phyloP scores from a whole-genome alignment of 2,888 invertebrate species.

The Callimorpha dominula region DNA sequence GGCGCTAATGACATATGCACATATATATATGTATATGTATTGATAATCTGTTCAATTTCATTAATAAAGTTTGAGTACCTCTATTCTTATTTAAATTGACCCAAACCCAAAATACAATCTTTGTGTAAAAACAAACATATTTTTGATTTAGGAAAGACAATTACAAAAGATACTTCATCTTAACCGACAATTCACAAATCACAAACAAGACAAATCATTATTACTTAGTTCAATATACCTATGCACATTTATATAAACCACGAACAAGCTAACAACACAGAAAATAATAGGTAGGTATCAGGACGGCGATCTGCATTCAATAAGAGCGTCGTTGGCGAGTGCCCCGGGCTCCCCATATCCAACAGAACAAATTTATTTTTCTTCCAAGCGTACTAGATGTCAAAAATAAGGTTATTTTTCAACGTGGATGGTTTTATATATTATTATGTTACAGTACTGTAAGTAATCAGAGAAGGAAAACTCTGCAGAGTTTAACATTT shows the following conservation, averaged over 20 bases:
- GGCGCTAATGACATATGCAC: too few species aligned
- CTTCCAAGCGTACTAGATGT: conserved; percentile 80
- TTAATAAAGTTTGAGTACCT: too few species aligned
- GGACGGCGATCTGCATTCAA: conserved; percentile 70
- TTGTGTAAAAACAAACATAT: not conserved
- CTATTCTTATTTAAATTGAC: too few species aligned
- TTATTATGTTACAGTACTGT: conserved; percentile 51
- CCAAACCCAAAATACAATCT: too few species aligned
- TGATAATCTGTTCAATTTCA: too few species aligned
- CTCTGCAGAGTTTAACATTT: not conserved
- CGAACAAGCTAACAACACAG: conserved; percentile 34
- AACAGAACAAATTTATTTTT: conserved; percentile 81
- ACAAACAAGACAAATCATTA: not conserved
- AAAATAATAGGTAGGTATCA: conserved; percentile 60
- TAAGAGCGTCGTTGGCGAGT: conserved; percentile 71
- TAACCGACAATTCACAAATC: not conserved
- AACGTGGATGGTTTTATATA: conserved; percentile 72
- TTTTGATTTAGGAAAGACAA: not conserved
- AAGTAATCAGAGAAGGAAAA: not conserved
- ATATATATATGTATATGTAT: too few species aligned
- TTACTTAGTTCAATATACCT: not conserved
- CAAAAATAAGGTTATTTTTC: conserved; percentile 85
- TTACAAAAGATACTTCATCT: not conserved
- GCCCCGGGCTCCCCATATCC: conserved; percentile 73
- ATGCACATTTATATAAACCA: not conserved